Evolutionary conservation across 2,797 vertebrate genomes (phyloP), one percentile per base, ranked within the genome.

Genomic region (Siniperca scherzeri): DNA sequence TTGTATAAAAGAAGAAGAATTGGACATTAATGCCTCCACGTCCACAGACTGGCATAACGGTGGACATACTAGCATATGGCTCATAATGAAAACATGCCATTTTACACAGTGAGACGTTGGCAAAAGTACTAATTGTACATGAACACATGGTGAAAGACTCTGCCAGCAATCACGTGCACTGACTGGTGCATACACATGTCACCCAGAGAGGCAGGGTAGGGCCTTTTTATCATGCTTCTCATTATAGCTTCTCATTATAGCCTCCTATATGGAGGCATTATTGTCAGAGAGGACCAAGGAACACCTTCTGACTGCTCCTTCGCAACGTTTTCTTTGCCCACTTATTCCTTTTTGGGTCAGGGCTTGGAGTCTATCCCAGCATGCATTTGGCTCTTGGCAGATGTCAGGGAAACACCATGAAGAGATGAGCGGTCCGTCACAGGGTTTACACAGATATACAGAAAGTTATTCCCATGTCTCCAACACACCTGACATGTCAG

Each of bases 391-490:
- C 56, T 69, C 30, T 27, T 73, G 44, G 74, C 38, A 74, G 82
- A 73, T 7, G 16, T 27, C 64, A 36, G n/a, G 61, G 38, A 78
- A 74, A 71, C 50, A 50, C 50, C 46, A 46, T 33, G 13, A 50
- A 48, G 55, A 77, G 17, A 78, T 19, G 50, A 67, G 78, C 76
- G 60, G 65, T 74, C 85, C 61, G 53, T 87, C 42, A 70, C 44
- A 56, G 46, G 70, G 40, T 76, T 78, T 85, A 64, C 69, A 78
- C 42, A 40, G 55, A 80, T 73, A 25, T n/a, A 67, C 53, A 67
- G 79, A 75, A 70, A 80, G 36, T 55, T 78, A 60, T 77, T 78
- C 71, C 76, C 77, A 71, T 75, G 75, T 72, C 38, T 87, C 65
- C 36, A 67, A 30, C 64, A 46, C 12, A 72, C n/a, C 48, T 62